Evolutionary conservation across 2,888 invertebrate genomes (phyloP), one percentile per base, ranked within the genome.

Genomic region (Limulus polyphemus): DNA sequence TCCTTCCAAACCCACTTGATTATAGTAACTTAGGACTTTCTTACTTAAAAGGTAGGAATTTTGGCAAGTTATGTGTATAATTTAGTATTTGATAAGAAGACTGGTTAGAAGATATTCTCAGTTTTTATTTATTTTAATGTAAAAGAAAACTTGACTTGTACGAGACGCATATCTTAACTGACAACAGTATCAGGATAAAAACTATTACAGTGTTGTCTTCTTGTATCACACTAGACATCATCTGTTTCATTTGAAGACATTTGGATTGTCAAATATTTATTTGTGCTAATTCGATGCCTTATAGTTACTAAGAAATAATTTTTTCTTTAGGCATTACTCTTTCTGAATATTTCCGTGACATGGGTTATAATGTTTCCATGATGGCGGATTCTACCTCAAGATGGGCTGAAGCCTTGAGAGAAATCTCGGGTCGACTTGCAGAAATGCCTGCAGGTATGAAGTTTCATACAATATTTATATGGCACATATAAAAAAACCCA

Each of bases 301-400:
- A 10, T 49, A 11, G 47, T 49, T 55, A 59, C 11, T 56, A 32
- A n/a, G 32, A 60, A 49, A 49, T 14, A 58, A 32, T 60, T 56
- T 48, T 7, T 58, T 17, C 55, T 69, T 1, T 74, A 86, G 90
- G 92, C 73, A 99, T 99, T 79, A 99, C 99, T 0, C 82, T 99
- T n/a, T 95, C 98, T 47, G 99, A 99, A 79, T 99, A 99, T 80
- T 99, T 97, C 88, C 78, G 82, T 72, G 82, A 82, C 79, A 97
- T 97, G 99, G 99, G 99, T 75, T 95, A 97, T 84, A 92, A 99
- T 78, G 99, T 99, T 56, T 94, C 98, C 71, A 99, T 99, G 99
- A 99, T 99, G 99, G 99, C 99, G 68, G 99, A 99, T 81, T 99
- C 98, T 47, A 99, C 99, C 17, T 99, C 98, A 13, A 92, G 99